phyloP scores from a whole-genome alignment of 2,888 invertebrate genomes.

The Lucinisca nassula region DNA sequence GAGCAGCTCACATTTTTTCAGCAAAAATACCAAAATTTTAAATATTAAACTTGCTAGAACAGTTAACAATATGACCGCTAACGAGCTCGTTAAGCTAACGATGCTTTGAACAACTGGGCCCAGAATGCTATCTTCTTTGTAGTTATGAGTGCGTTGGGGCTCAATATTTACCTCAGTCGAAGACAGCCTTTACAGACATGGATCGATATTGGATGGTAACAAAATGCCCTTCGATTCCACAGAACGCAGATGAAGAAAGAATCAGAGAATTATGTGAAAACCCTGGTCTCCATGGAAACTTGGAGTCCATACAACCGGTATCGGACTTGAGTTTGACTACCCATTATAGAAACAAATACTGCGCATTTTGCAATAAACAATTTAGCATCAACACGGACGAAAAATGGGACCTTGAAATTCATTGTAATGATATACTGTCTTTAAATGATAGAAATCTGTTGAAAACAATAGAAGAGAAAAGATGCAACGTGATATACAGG shows the following conservation, averaged over 20 bases:
- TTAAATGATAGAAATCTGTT: not conserved
- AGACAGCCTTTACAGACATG: not conserved
- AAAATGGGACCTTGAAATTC: not conserved
- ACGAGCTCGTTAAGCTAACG: too few relatives aligned
- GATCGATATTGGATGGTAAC: not conserved
- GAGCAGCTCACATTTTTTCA: too few relatives aligned
- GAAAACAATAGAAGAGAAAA: not conserved
- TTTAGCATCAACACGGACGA: not conserved
- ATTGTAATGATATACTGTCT: not conserved
- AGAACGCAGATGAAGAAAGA: not conserved
- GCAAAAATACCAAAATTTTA: too few relatives aligned
- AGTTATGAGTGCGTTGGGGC: not conserved
- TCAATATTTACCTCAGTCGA: not conserved
- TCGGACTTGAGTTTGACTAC: not conserved
- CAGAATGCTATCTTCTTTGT: too few relatives aligned
- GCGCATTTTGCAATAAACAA: not conserved
- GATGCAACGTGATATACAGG: not conserved
- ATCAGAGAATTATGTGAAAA: not conserved
- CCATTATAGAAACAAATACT: not conserved
- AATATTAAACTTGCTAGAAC: too few relatives aligned
- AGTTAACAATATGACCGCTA: too few relatives aligned
- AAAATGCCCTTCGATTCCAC: not conserved
- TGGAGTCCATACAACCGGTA: not conserved
- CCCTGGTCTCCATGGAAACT: not conserved
- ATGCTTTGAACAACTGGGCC: too few relatives aligned